phyloP scores from a whole-genome alignment of 2,888 invertebrate genomes.

The Eupithecia tripunctaria region DNA sequence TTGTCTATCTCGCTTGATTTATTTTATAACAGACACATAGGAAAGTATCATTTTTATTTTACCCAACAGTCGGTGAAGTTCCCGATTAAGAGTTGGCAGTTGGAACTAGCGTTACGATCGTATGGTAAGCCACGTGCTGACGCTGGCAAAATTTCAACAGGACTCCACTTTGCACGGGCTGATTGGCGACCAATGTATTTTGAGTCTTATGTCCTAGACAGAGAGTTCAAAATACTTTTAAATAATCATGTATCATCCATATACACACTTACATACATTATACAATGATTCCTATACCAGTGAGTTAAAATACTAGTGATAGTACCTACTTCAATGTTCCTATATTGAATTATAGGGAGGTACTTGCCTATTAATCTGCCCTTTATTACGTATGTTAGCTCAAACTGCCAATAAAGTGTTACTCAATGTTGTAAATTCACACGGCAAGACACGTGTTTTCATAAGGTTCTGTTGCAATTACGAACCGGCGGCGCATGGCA shows the following conservation, averaged over 20 bases:
- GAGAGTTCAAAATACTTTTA: background rate
- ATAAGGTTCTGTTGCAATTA: background rate
- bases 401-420: background rate
- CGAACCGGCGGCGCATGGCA: background rate
- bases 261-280: too few species aligned
- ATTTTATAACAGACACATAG: background rate
- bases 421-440: slow-evolving; percentile 3
- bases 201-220: background rate
- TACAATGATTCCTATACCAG: background rate
- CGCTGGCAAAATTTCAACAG: slow-evolving; percentile 32
- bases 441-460: slow-evolving; percentile 8
- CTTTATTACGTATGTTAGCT: background rate
- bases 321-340: too few species aligned
- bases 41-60: background rate
- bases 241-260: background rate
- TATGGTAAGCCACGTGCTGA: slow-evolving; percentile 32
- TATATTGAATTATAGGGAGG: too few species aligned
- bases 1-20: background rate
- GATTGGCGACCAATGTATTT: background rate
- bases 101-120: slow-evolving; percentile 15
- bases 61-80: slow-evolving; percentile 16
- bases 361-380: background rate
- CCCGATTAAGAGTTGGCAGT: slow-evolving; percentile 19
- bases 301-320: too few species aligned
- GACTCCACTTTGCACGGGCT: slow-evolving; percentile 1